Base-by-base conservation (phyloP, 2,888 invertebrate genomes). In the Trissoscelio sp. region DNA sequence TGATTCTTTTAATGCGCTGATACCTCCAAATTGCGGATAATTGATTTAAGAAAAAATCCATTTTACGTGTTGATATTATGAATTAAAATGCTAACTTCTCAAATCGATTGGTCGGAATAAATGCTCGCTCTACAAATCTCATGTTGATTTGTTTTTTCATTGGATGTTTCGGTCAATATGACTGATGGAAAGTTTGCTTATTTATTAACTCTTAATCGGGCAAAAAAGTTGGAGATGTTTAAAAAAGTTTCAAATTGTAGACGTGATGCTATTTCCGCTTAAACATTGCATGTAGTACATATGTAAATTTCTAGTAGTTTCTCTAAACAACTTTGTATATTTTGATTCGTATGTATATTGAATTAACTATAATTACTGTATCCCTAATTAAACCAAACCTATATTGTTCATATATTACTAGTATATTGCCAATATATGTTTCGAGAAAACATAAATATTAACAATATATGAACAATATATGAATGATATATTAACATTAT, bases 151-250 rank as follows among this genome's bases (percentile, higher is more conserved):
- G 14, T 28, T 46, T 24, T 44, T 44, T 31, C 14, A 44, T 28
- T 24, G 18, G 12, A 16, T 28, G 28, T 60, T 60, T 44, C 44
- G 16, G 44, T 60, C 60, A 60, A 60, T 42, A 60, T 46, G 28
- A 31, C 28, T 37, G 16, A 46, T 22, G 24, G 7, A 46, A 18
- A 14, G 60, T 60, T 60, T 28, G 60, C 39, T 44, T 31, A 39
- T 44, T 44, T 31, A 31, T 44, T 28, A 46, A 60, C 24, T 28
- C 9, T 5, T 28, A 44, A 46, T 18, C 39, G 39, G 28, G 7
- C 9, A 20, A 37, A 58, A 9, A 39, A 2, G 4, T 18, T 37
- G 24, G 0, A 14, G 16, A 18, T 24, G 9, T 58, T 58, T 37
- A 44, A 18, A 44, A 44, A 18, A 44, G 44, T 44, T 44, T 44